A percentile compares a stretch with the other conserved stretches of the same genome.
These are phyloP conservation scores for Oryzias celebensis DNA, from an alignment of 2,113 vertebrate species.

Conservation along the genomic window DNA sequence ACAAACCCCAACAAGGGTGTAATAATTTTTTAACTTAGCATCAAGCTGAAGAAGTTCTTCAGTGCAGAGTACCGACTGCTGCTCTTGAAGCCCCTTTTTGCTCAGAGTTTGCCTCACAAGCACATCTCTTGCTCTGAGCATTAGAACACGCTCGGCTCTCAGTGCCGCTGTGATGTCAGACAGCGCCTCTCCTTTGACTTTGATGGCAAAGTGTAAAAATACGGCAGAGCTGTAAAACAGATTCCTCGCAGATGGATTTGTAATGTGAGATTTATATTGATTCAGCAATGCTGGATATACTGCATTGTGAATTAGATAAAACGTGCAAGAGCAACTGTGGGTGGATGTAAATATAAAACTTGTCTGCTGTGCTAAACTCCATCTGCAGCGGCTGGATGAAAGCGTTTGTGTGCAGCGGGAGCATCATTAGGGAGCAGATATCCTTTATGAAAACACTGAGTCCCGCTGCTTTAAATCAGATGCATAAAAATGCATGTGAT, in stretches of 20 bases:
- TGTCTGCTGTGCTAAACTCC: conserved; percentile 6
- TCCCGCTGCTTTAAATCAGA: background rate
- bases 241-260: conserved; percentile 6
- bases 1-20: too few species aligned
- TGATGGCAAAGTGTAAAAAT: conserved; percentile 19
- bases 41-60: too few species aligned
- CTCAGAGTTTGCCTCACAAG: background rate
- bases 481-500: background rate
- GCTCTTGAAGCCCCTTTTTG: background rate
- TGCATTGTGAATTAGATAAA: conserved; percentile 28
- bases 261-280: conserved; percentile 30
- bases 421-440: conserved; percentile 18
- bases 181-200: conserved; percentile 3
- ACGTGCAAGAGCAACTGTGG: conserved; percentile 8
- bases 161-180: background rate
- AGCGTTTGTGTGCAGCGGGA: background rate
- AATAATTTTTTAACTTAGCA: too few species aligned
- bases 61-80: too few species aligned
- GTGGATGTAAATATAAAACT: conserved; percentile 13
- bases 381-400: background rate
- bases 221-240: background rate
- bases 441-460: background rate
- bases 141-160: conserved; percentile 19
- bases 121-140: background rate
- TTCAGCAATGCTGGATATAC: conserved; percentile 15